Evolutionary conservation across 53 echinoderm and acorn worm species (phyloP).

Genomic region (Patiria pectinifera): DNA sequence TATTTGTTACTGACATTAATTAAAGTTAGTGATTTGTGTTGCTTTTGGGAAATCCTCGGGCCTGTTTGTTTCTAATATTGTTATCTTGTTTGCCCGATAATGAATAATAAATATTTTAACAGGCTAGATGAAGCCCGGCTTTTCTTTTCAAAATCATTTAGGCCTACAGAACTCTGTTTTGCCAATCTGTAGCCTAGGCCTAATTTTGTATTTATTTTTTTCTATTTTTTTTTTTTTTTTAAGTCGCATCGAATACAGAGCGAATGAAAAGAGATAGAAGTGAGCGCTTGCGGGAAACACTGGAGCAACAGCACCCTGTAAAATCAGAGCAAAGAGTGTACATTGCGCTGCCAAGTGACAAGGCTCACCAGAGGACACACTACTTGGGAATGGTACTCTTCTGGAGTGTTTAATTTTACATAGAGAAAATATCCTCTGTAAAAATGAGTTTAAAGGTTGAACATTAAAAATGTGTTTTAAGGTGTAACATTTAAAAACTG

Average conservation of each 20-base stretch:
- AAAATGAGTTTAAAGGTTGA: no score
- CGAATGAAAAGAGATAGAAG: slow-evolving; percentile 3
- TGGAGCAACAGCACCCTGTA: background rate
- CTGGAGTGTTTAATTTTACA: no score
- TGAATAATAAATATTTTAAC: background rate
- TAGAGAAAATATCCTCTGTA: no score
- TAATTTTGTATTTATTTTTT: background rate
- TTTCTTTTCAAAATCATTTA: background rate
- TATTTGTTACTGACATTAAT: no score
- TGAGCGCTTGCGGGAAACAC: background rate
- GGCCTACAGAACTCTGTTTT: background rate
- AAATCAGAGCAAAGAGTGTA: slow-evolving; percentile 2
- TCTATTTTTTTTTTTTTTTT: background rate
- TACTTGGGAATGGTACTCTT: slow-evolving; percentile 5
- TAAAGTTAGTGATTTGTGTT: no score
- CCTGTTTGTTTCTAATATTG: no score
- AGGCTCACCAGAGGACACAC: slow-evolving; percentile 16
- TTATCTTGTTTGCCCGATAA: no score
- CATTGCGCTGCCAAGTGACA: slow-evolving; percentile 9
- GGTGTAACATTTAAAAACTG: no score
- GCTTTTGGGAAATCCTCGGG: no score
- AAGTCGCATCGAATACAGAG: background rate
- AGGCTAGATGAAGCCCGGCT: background rate
- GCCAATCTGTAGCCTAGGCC: no score
- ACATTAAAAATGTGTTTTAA: no score